phyloP scores from a whole-genome alignment of 2,797 vertebrate species.

The Lithobates pipiens region DNA sequence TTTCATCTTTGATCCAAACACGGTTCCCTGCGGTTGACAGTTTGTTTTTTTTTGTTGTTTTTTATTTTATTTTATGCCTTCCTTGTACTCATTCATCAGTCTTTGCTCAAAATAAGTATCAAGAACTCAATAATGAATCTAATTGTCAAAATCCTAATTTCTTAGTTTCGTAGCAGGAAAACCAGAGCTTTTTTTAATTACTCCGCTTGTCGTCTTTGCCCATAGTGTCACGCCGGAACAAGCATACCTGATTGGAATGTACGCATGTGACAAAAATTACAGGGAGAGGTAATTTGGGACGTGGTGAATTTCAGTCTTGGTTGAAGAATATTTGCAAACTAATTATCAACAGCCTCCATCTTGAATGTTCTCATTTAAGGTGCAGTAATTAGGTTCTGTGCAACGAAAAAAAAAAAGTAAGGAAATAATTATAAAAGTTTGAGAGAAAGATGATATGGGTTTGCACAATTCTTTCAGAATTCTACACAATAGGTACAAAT shows the following conservation, averaged over 20 bases:
- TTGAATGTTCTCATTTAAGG: conserved; percentile 29
- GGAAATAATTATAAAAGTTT: not conserved
- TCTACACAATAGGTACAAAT: too few species aligned
- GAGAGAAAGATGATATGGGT: not conserved
- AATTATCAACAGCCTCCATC: conserved; percentile 13
- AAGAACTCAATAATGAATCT: conserved; percentile 34
- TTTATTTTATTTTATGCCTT: too few species aligned
- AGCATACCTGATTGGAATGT: conserved; percentile 33
- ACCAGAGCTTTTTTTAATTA: conserved; percentile 44
- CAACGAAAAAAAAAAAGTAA: not conserved
- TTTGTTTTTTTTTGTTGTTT: conserved; percentile 14
- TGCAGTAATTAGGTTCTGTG: conserved; percentile 2
- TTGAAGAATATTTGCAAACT: conserved; percentile 30
- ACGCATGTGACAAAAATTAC: conserved; percentile 15
- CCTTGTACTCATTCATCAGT: not conserved
- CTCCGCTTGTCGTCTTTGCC: not conserved
- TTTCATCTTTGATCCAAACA: conserved; percentile 44
- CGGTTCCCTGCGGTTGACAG: not conserved
- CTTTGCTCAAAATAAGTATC: conserved; percentile 23
- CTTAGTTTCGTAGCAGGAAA: conserved; percentile 21
- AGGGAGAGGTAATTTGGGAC: conserved; percentile 28
- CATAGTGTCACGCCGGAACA: conserved; percentile 41
- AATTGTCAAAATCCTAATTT: conserved; percentile 52
- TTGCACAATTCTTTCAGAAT: too few species aligned
- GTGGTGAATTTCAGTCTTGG: conserved; percentile 11